Conservation (phyloP, 1,140 invertebrate genomes). For the Eufriesea mexicana region DNA sequence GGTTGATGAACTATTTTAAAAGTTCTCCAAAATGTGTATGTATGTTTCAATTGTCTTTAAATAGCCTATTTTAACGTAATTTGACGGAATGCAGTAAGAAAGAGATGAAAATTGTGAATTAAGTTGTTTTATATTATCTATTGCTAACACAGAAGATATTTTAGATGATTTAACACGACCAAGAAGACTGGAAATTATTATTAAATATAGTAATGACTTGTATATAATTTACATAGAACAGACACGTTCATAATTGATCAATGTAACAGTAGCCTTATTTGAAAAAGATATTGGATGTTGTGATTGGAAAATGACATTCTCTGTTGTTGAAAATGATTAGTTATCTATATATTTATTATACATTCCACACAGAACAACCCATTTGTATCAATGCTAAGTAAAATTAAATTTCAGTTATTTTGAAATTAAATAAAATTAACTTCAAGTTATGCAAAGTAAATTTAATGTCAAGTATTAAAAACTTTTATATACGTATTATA, state of each 20-base stretch:
- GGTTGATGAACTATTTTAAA: not conserved
- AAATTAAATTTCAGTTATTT: too few species aligned
- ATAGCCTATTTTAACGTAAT: not conserved
- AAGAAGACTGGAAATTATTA: constrained; percentile 66
- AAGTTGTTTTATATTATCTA: not conserved
- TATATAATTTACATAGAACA: not conserved
- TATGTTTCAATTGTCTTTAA: not conserved
- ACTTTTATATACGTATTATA: too few species aligned
- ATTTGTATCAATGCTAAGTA: not conserved
- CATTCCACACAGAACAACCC: not conserved
- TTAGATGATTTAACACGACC: constrained; percentile 22
- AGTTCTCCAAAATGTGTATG: not conserved
- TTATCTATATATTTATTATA: not conserved
- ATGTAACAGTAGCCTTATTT: not conserved
- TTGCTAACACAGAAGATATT: not conserved
- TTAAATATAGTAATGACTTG: constrained; percentile 49
- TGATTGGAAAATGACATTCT: too few species aligned
- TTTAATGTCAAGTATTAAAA: too few species aligned
- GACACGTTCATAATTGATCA: not conserved
- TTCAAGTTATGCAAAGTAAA: too few species aligned
- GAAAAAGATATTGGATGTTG: not conserved
- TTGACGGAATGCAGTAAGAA: not conserved
- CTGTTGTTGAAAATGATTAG: not conserved
- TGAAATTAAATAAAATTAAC: too few species aligned
- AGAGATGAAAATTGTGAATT: not conserved